These are phyloP conservation scores for Coreius guichenoti DNA, from an alignment of 2,797 vertebrate genomes.

Conservation along the genomic window DNA sequence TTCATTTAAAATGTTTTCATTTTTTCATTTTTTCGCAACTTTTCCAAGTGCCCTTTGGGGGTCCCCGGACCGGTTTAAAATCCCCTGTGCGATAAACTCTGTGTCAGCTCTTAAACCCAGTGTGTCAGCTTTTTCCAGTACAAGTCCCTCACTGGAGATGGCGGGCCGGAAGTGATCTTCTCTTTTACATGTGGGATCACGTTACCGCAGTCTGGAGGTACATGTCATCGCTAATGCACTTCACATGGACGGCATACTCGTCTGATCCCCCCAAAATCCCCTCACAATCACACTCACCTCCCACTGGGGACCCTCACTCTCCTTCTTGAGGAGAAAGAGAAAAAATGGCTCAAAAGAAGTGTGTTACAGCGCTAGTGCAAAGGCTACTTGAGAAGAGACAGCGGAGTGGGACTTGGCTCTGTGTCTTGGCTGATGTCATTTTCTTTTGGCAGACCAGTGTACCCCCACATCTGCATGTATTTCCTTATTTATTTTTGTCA, in stretches of 20 bases:
- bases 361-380: slow-evolving; percentile 58
- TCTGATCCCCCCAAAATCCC: slow-evolving; percentile 68
- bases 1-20: background rate
- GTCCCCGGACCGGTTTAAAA: background rate
- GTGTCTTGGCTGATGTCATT: slow-evolving; percentile 62
- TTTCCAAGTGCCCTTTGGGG: background rate
- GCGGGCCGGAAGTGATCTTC: slow-evolving; percentile 81
- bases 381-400: slow-evolving; percentile 13
- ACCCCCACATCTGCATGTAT: slow-evolving; percentile 70
- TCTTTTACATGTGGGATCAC: slow-evolving; percentile 86
- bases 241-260: slow-evolving; percentile 81
- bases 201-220: slow-evolving; percentile 85
- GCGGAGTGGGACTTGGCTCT: slow-evolving; percentile 13
- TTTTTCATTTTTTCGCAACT: background rate
- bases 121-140: background rate
- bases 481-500: slow-evolving; percentile 82
- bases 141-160: slow-evolving; percentile 70
- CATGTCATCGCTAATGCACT: slow-evolving; percentile 87
- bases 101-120: slow-evolving; percentile 32
- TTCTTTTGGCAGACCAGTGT: slow-evolving; percentile 58
- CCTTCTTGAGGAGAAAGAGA: slow-evolving; percentile 34
- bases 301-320: slow-evolving; percentile 27
- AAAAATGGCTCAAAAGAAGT: slow-evolving; percentile 61
- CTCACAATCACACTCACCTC: slow-evolving; percentile 61
- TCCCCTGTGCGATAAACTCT: slow-evolving; percentile 73